Evolutionary conservation across 2,113 vertebrate species (phyloP).

Genomic region (Chrysochloris asiatica): DNA sequence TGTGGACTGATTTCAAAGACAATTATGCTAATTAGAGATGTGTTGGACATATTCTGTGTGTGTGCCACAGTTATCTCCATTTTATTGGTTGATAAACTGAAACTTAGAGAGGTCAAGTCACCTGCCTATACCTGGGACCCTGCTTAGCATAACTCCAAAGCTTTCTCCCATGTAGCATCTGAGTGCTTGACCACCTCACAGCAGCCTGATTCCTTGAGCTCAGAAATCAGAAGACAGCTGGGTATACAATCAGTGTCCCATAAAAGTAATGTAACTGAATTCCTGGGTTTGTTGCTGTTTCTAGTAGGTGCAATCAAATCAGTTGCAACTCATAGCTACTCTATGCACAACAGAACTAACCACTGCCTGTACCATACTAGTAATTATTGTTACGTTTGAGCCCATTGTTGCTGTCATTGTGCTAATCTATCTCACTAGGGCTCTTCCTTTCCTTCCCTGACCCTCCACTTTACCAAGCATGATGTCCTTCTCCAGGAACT

Average conservation of each 20-base stretch:
- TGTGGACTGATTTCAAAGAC: not conserved
- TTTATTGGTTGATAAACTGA: not conserved
- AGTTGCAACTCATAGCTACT: too few species aligned
- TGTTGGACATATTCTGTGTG: not conserved
- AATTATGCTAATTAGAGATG: not conserved
- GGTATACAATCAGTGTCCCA: not conserved
- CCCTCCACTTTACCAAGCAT: too few species aligned
- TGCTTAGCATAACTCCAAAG: not conserved
- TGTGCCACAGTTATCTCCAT: not conserved
- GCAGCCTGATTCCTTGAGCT: not conserved
- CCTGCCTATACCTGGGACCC: not conserved
- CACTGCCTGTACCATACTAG: too few species aligned
- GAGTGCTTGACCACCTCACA: too few species aligned
- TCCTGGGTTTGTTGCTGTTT: too few species aligned
- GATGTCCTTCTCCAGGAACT: too few species aligned
- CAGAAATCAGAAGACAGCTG: not conserved
- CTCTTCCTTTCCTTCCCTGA: too few species aligned
- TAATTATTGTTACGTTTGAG: too few species aligned
- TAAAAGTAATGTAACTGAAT: not conserved
- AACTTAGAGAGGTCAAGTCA: not conserved
- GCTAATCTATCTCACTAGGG: too few species aligned
- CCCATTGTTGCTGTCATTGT: too few species aligned
- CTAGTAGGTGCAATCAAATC: too few species aligned
- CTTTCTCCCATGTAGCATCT: not conserved
- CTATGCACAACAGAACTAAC: too few species aligned